phyloP scores from a whole-genome alignment of 2,113 vertebrate genomes.

The Paralichthys olivaceus region DNA sequence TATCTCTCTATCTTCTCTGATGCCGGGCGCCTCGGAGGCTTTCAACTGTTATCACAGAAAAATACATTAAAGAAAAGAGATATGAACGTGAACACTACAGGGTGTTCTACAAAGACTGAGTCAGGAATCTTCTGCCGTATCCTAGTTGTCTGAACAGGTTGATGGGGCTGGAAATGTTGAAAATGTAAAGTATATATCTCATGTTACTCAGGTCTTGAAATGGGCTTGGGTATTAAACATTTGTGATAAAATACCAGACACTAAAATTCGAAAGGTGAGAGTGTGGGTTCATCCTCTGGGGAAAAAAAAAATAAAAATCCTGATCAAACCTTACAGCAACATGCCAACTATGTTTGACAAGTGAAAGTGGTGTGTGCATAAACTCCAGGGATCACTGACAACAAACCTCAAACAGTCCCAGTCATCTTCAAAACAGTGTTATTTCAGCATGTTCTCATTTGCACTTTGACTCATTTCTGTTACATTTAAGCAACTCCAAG shows the following conservation, averaged over 20 bases:
- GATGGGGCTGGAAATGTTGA: conserved; percentile 15
- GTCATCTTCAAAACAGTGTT: too few species aligned
- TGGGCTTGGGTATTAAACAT: not conserved
- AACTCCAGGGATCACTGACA: not conserved
- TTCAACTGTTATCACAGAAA: conserved; percentile 63
- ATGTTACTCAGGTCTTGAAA: not conserved
- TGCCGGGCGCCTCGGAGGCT: conserved; percentile 51
- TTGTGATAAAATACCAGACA: not conserved
- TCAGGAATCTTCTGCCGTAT: conserved; percentile 43
- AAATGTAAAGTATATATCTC: not conserved
- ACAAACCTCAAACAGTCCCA: too few species aligned
- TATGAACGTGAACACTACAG: conserved; percentile 50
- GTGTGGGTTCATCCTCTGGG: not conserved
- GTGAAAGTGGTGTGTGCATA: not conserved
- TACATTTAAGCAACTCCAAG: not conserved
- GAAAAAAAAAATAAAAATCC: not conserved
- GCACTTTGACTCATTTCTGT: too few species aligned
- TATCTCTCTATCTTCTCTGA: conserved; percentile 62
- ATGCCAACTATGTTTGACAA: too few species aligned
- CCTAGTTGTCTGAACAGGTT: conserved; percentile 11
- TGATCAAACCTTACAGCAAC: not conserved
- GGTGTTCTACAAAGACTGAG: conserved; percentile 38
- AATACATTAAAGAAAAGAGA: conserved; percentile 69
- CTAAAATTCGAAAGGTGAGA: not conserved
- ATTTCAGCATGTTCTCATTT: too few species aligned